Percentiles rank a stretch among this genome's conserved stretches.
Evolutionary conservation across 1,140 invertebrate genomes (phyloP).

Genomic region (Ladona fulva): DNA sequence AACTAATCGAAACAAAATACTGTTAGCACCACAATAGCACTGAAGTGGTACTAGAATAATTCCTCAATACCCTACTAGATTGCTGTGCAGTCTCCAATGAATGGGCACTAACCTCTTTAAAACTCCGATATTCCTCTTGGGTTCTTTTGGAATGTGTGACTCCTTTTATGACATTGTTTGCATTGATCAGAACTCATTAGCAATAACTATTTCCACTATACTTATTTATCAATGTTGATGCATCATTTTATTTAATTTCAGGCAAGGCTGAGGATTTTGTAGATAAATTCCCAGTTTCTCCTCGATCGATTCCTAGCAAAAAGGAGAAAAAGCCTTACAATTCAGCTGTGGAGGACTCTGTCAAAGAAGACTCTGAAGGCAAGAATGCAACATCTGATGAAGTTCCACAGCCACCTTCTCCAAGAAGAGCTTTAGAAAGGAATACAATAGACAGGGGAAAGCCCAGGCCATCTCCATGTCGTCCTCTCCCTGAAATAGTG

Average conservation of each 20-base stretch:
- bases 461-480: conserved; percentile 39
- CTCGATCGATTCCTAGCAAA: not conserved
- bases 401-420: not conserved
- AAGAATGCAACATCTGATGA: not conserved
- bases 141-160: no score
- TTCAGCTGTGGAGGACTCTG: not conserved
- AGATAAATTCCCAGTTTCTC: not conserved
- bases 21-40: no score
- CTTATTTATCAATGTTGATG: no score
- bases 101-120: no score
- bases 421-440: not conserved
- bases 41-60: no score
- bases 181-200: no score
- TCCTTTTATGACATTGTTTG: no score
- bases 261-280: not conserved
- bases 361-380: conserved; percentile 14
- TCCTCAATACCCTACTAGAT: no score
- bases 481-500: conserved; percentile 38
- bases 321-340: not conserved
- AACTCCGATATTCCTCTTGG: no score
- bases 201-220: no score
- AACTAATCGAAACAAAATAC: no score
- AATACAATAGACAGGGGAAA: conserved; percentile 42
- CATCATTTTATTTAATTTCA: not conserved
- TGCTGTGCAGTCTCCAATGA: no score